Evolutionary conservation across 2,113 vertebrate genomes (phyloP).

Genomic region (Cacatua alba): DNA sequence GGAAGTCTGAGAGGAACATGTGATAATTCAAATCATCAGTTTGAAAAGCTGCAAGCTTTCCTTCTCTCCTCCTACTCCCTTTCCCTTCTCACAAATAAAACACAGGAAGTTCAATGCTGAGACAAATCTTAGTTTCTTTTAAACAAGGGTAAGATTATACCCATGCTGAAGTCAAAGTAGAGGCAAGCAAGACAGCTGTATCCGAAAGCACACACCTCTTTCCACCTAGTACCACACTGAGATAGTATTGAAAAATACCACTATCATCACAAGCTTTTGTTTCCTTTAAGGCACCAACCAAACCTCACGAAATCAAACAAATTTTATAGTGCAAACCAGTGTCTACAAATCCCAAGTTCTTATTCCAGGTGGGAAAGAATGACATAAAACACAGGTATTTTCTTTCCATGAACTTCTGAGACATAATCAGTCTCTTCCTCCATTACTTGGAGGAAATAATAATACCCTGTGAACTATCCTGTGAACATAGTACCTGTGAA

Average conservation of each 20-base stretch:
- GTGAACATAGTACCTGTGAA: not conserved
- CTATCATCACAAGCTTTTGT: not conserved
- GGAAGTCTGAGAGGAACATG: not conserved
- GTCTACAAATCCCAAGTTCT: not conserved
- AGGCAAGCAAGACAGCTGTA: not conserved
- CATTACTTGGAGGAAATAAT: not conserved
- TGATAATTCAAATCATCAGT: not conserved
- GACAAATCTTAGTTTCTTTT: not conserved
- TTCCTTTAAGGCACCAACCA: not conserved
- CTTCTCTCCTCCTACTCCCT: not conserved
- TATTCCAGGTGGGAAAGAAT: not conserved
- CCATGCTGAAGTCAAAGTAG: not conserved
- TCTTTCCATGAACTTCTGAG: not conserved
- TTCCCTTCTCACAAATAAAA: not conserved
- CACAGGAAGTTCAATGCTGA: not conserved
- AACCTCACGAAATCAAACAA: not conserved
- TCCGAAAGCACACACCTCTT: not conserved
- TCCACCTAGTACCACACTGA: not conserved
- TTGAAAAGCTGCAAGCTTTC: not conserved
- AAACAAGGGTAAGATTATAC: not conserved
- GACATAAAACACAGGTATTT: not conserved
- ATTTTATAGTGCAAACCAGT: not conserved
- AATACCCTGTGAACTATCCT: not conserved
- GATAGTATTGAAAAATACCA: not conserved
- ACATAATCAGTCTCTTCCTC: not conserved